Percentiles rank a stretch among this genome's conserved stretches.
These are phyloP conservation scores for Phaonia tiefii DNA, from an alignment of 2,888 invertebrate species.

Conservation along the genomic window DNA sequence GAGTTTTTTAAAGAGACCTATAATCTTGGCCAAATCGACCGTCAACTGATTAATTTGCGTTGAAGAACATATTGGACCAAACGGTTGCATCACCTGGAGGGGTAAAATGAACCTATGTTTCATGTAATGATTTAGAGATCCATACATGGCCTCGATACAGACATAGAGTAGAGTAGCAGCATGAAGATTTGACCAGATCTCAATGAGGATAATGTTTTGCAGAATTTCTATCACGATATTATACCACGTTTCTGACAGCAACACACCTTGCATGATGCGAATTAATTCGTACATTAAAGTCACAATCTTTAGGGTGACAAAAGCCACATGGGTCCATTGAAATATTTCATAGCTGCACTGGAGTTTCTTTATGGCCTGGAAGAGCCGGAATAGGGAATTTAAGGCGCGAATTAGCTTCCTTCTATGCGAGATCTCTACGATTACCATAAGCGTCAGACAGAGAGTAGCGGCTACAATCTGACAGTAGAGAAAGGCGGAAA, in stretches of 20 bases:
- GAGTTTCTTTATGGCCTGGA: background rate
- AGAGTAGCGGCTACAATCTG: background rate
- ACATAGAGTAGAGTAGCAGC: background rate
- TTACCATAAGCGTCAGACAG: background rate
- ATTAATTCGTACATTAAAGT: constrained; percentile 11
- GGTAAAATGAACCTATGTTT: background rate
- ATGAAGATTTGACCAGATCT: constrained; percentile 11
- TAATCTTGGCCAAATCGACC: constrained; percentile 66
- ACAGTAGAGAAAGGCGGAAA: too few relatives aligned
- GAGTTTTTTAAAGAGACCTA: constrained; percentile 69
- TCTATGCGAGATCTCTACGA: background rate
- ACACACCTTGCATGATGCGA: too few relatives aligned
- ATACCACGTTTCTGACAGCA: background rate
- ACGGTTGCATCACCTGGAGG: background rate
- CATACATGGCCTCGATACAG: constrained; percentile 1
- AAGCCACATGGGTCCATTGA: constrained; percentile 1
- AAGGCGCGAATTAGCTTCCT: background rate
- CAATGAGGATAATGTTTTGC: too few relatives aligned
- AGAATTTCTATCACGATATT: too few relatives aligned
- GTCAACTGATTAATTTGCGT: constrained; percentile 43
- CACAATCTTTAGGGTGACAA: constrained; percentile 4
- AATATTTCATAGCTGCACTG: background rate
- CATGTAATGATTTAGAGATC: constrained; percentile 6
- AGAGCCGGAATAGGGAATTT: background rate
- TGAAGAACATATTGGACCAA: background rate